Evolutionary conservation across 2,113 vertebrate species (phyloP), one percentile per base, ranked within the genome.

Genomic region (Lampris megalopsis): DNA sequence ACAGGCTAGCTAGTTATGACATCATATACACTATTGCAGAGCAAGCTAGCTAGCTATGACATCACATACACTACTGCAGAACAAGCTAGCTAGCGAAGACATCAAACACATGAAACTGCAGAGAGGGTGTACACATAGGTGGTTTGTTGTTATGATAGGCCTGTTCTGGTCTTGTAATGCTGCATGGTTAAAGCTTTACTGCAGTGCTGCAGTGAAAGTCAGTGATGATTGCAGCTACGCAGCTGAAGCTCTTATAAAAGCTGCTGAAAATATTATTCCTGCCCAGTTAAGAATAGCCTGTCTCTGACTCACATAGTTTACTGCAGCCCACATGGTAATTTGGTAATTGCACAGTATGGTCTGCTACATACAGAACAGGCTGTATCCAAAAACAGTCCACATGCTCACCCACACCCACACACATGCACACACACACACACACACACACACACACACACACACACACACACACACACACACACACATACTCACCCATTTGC

Each of bases 281-380:
- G 68, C 68, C 73, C 42, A 13, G 5, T 49, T 73, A 43, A 71
- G 73, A 84, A 77, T 65, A 73, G 63, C 36, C 73, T 50, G 56
- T 68, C 41, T 71, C 3, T 86, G 83, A 86, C 54, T 82, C 79
- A 85, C 43, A 75, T 2, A 13, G 45, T 56, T 63, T 41, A 8
- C 61, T 59, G 52, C 80, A 64, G 68, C 80, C 73, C 76, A 82
- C 71, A 68, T 64, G 56, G 52, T 68, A 49, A 62, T 50, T 58
- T 74, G 53, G 68, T 56, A 59, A 64, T 41, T 36, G 62, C 54
- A 48, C 13, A 59, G 45, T 37, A 5, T 49, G 38, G 60, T 40
- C 66, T 6, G 49, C 6, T 7, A 58, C 73, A 1, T 62, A 71
- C 48, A 50, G 52, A 45, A 48, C 48, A 38, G n/a, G 2, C 3